These are phyloP conservation scores for Xestia xanthographa DNA, from an alignment of 2,888 invertebrate genomes.

Conservation along the genomic window DNA sequence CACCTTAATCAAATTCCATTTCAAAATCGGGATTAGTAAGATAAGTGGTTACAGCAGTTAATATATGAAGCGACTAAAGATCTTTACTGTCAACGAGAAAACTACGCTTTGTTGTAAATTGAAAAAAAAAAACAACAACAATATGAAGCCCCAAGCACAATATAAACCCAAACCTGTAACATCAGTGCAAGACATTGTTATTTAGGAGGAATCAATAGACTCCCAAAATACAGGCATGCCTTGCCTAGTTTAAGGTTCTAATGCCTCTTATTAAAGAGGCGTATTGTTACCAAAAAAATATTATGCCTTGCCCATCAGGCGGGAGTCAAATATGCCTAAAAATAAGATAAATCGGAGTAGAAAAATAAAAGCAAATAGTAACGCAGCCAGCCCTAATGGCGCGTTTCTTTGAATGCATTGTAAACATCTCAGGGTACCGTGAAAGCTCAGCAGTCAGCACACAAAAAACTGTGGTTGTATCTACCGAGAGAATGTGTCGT, in stretches of 20 bases:
- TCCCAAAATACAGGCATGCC: too few relatives aligned
- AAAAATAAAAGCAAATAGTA: constrained; percentile 1
- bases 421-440: constrained; percentile 56
- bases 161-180: too few relatives aligned
- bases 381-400: constrained; percentile 38
- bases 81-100: too few relatives aligned
- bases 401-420: constrained; percentile 61
- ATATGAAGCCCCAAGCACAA: too few relatives aligned
- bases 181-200: too few relatives aligned
- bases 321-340: background rate
- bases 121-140: too few relatives aligned
- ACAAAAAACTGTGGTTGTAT: constrained; percentile 58
- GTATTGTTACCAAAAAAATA: background rate
- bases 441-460: constrained; percentile 57
- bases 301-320: too few relatives aligned
- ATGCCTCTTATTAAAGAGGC: background rate
- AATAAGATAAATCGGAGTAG: background rate
- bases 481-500: constrained; percentile 58
- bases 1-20: background rate
- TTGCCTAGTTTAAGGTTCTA: too few relatives aligned
- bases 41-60: background rate
- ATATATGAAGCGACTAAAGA: background rate
- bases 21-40: background rate
- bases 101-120: too few relatives aligned
- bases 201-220: too few relatives aligned